Conservation (phyloP, 2,888 invertebrate species). For the Abrostola triplasia region DNA sequence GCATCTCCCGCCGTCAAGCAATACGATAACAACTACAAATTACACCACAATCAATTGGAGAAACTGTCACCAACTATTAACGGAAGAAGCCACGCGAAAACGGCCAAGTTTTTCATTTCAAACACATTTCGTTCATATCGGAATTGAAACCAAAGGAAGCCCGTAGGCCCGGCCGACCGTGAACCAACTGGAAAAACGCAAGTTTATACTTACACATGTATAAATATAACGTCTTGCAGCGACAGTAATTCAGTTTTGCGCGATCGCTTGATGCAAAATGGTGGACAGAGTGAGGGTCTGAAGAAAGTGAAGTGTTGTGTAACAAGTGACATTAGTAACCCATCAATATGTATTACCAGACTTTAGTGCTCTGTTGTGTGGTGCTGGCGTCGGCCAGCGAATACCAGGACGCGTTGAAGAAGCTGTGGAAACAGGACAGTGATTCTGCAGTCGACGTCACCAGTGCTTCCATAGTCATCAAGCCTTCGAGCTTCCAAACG, state of each 20-base stretch:
- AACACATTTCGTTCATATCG: constrained; percentile 76
- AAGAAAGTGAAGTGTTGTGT: constrained; percentile 79
- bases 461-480: constrained; percentile 77
- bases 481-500: constrained; percentile 69
- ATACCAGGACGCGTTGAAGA: constrained; percentile 76
- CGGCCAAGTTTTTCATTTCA: constrained; percentile 71
- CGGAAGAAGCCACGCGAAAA: constrained; percentile 78
- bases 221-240: constrained; percentile 83
- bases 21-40: constrained; percentile 71
- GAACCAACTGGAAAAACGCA: constrained; percentile 83
- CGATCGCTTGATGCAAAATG: constrained; percentile 86
- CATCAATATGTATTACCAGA: constrained; percentile 70
- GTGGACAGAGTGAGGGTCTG: constrained; percentile 72
- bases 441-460: constrained; percentile 77
- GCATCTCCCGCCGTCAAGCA: constrained; percentile 68
- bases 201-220: constrained; percentile 83
- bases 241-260: constrained; percentile 85
- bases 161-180: constrained; percentile 78
- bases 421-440: constrained; percentile 77
- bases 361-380: constrained; percentile 73
- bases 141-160: constrained; percentile 76
- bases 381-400: constrained; percentile 66
- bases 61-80: constrained; percentile 72
- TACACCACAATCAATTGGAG: constrained; percentile 69
- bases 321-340: constrained; percentile 69